Evolutionary conservation across 2,888 invertebrate genomes (phyloP).

Genomic region (Criorhina ranunculi): DNA sequence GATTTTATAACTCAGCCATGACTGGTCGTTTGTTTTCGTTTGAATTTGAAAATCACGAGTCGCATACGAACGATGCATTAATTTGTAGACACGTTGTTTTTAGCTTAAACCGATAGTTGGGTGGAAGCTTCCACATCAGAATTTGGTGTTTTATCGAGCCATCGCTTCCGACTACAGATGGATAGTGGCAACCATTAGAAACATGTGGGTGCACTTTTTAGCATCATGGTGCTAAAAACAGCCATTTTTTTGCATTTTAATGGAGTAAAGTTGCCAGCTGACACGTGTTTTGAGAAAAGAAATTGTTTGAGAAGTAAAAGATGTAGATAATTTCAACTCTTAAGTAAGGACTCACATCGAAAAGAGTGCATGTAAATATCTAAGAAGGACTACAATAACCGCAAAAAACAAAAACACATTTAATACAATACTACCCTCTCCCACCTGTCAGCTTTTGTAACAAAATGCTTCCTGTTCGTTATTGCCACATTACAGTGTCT

Average conservation of each 20-base stretch:
- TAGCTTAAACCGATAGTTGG: neutral
- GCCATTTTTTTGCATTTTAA: slow-evolving; percentile 5
- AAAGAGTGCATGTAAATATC: too few relatives aligned
- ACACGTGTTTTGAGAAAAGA: neutral
- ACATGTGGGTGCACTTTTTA: slow-evolving; percentile 22
- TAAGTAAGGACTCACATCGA: too few relatives aligned
- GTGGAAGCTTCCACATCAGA: slow-evolving; percentile 3
- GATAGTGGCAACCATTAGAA: slow-evolving; percentile 4
- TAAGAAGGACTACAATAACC: too few relatives aligned
- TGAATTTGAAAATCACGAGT: slow-evolving; percentile 24
- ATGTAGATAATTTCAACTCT: too few relatives aligned
- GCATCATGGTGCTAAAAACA: slow-evolving; percentile 28
- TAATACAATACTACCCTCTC: neutral
- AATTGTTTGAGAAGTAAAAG: too few relatives aligned
- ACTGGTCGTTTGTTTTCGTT: slow-evolving; percentile 15
- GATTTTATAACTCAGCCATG: slow-evolving; percentile 1
- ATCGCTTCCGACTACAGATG: too few relatives aligned
- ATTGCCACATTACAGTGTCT: slow-evolving; percentile 48
- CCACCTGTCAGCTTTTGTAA: slow-evolving; percentile 18
- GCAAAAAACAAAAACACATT: neutral
- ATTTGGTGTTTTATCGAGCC: neutral
- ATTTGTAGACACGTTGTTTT: neutral
- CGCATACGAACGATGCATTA: slow-evolving; percentile 34
- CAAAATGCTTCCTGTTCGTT: slow-evolving; percentile 37
- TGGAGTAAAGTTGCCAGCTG: neutral